Evolutionary conservation across 2,113 vertebrate genomes (phyloP).

Genomic region (Gymnogyps californianus): DNA sequence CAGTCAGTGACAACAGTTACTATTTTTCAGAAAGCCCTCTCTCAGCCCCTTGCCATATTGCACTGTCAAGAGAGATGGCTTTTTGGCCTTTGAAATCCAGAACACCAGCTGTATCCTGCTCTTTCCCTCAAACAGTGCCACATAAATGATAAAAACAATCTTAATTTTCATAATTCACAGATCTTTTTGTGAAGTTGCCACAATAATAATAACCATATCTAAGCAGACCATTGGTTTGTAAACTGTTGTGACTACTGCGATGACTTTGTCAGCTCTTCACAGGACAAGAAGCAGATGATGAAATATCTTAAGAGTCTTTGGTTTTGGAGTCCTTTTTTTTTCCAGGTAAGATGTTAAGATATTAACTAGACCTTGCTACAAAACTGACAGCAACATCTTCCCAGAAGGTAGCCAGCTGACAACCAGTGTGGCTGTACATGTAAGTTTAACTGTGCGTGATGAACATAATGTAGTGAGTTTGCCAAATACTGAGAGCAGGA

Average conservation of each 20-base stretch:
- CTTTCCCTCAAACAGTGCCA: background rate
- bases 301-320: background rate
- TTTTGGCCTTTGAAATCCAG: background rate
- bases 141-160: background rate
- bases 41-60: background rate
- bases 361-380: background rate
- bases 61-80: background rate
- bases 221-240: background rate
- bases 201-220: background rate
- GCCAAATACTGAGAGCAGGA: background rate
- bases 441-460: background rate
- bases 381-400: background rate
- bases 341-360: background rate
- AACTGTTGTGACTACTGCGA: background rate
- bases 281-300: background rate
- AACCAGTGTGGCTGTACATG: background rate
- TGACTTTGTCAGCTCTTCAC: background rate
- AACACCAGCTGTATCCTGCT: background rate
- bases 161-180: background rate
- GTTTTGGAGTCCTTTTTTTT: background rate
- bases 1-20: background rate
- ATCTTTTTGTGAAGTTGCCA: background rate
- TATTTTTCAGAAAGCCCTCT: background rate
- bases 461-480: background rate
- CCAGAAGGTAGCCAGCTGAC: background rate